Conservation (phyloP, 2,797 vertebrate genomes). For the Scyliorhinus canicula region DNA sequence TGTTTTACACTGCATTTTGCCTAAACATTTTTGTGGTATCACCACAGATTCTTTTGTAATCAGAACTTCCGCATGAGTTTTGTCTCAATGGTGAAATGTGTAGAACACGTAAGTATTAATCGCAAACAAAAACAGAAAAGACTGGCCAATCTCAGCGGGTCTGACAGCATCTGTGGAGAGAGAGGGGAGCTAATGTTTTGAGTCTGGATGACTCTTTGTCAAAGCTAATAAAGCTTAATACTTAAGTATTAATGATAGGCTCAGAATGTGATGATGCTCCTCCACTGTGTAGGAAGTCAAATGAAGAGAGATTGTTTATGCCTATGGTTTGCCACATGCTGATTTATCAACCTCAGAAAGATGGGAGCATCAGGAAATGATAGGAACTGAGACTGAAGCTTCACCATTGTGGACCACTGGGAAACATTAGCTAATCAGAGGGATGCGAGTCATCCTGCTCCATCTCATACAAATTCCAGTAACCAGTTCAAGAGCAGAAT, state of each 20-base stretch:
- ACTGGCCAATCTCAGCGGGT: no score
- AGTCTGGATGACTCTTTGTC: no score
- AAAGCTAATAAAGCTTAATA: no score
- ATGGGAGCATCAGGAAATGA: not conserved
- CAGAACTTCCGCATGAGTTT: not conserved
- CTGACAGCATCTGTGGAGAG: no score
- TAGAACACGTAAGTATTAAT: not conserved
- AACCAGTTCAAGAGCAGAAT: not conserved
- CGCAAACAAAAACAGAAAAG: no score
- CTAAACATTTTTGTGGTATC: not conserved
- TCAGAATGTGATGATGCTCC: not conserved
- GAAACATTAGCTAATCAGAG: not conserved
- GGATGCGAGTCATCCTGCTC: not conserved
- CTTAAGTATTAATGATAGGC: not conserved
- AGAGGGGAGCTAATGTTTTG: no score
- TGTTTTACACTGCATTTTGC: not conserved
- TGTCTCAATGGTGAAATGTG: not conserved
- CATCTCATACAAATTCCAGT: not conserved
- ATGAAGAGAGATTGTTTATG: not conserved
- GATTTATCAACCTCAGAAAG: not conserved
- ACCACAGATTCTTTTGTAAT: not conserved
- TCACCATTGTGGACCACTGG: not conserved
- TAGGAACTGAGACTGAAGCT: not conserved
- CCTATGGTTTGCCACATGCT: not conserved
- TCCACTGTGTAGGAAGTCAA: not conserved